These are phyloP conservation scores for Lasioglossum vierecki DNA, from an alignment of 2,888 invertebrate species.

Conservation along the genomic window DNA sequence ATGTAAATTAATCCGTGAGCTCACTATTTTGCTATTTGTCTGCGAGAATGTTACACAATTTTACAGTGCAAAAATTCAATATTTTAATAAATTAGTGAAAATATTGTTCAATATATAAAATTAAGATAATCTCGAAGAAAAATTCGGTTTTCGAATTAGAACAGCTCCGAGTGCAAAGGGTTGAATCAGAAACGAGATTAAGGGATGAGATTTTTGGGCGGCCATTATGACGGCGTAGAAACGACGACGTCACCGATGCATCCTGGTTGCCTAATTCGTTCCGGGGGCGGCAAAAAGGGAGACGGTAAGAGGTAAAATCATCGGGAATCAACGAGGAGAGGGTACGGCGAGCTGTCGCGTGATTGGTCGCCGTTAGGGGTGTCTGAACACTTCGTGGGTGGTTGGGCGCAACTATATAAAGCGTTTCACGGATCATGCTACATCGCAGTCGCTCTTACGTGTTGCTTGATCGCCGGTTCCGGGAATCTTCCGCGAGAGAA, in stretches of 20 bases:
- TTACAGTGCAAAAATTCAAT: too few relatives aligned
- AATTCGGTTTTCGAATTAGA: too few relatives aligned
- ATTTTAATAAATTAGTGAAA: too few relatives aligned
- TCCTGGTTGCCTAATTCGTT: slow-evolving; percentile 28
- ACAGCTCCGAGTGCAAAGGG: too few relatives aligned
- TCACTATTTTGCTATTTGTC: too few relatives aligned
- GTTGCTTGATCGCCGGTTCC: slow-evolving; percentile 56
- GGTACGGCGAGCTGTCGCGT: slow-evolving; percentile 43
- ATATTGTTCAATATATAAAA: too few relatives aligned
- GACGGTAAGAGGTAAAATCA: slow-evolving; percentile 24
- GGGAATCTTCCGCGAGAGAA: background rate
- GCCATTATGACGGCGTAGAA: background rate
- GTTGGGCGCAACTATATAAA: slow-evolving; percentile 77
- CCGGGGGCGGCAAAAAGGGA: background rate
- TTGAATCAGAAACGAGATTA: background rate
- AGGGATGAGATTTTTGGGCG: background rate
- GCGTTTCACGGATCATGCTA: slow-evolving; percentile 72
- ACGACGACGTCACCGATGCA: background rate
- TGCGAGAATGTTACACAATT: too few relatives aligned
- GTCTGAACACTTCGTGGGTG: slow-evolving; percentile 72
- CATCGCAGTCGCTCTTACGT: slow-evolving; percentile 73
- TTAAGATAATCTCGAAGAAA: too few relatives aligned
- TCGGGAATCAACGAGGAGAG: slow-evolving; percentile 37
- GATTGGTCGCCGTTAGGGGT: slow-evolving; percentile 64
- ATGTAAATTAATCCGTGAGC: too few relatives aligned